phyloP scores from a whole-genome alignment of 1,140 invertebrate species.

The Orchesella cincta region DNA sequence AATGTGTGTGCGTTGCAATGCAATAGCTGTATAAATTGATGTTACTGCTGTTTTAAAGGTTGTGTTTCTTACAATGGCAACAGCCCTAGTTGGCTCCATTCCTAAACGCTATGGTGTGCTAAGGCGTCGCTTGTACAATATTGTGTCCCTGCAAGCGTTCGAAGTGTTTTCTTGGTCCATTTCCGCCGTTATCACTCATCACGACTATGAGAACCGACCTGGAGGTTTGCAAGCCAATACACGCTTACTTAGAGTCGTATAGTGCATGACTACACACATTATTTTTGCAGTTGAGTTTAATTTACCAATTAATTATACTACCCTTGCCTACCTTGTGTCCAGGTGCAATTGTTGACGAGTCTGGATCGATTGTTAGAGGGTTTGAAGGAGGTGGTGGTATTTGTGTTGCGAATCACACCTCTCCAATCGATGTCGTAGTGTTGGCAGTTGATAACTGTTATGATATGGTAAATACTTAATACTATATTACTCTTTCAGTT shows the following conservation, averaged over 20 bases:
- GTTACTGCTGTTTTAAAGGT: slow-evolving; percentile 52
- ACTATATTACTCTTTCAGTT: neutral
- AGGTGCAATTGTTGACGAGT: slow-evolving; percentile 20
- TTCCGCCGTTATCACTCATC: slow-evolving; percentile 84
- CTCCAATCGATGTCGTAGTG: slow-evolving; percentile 94
- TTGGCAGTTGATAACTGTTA: slow-evolving; percentile 97
- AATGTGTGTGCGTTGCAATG: too few relatives aligned
- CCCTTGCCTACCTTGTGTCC: too few relatives aligned
- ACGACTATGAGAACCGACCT: slow-evolving; percentile 78
- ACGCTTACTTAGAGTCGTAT: too few relatives aligned
- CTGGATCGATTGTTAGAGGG: slow-evolving; percentile 13
- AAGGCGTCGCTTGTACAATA: slow-evolving; percentile 75
- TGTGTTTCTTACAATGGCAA: slow-evolving; percentile 69
- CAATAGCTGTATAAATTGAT: too few relatives aligned
- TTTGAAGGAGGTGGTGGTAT: slow-evolving; percentile 68
- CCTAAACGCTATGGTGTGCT: slow-evolving; percentile 65
- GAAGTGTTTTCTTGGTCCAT: slow-evolving; percentile 81
- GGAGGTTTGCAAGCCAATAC: slow-evolving; percentile 54
- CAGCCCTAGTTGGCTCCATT: slow-evolving; percentile 77
- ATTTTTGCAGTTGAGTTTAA: neutral
- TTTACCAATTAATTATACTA: neutral
- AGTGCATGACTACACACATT: neutral
- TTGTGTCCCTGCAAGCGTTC: slow-evolving; percentile 82
- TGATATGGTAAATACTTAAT: slow-evolving; percentile 77
- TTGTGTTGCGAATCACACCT: slow-evolving; percentile 99